Conservation (phyloP, 2,113 vertebrate species). For the Oceanodroma tethys region DNA sequence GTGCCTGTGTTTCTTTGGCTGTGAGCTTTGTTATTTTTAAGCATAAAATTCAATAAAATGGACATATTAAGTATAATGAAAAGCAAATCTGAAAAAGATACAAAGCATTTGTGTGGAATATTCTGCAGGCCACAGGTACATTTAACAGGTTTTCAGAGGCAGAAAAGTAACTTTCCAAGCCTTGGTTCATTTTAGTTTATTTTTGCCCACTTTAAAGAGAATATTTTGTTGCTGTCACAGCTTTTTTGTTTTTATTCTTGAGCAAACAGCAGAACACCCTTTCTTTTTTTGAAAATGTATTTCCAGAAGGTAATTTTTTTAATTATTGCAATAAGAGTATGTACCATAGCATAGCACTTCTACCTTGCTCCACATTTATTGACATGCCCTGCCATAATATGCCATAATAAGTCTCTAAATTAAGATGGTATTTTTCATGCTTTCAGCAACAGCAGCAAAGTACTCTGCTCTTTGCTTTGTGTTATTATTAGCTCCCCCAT, state of each 20-base stretch:
- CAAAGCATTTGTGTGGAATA: background rate
- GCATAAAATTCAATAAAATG: background rate
- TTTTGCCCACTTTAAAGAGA: background rate
- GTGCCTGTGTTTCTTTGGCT: background rate
- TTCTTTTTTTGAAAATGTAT: background rate
- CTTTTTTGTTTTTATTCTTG: background rate
- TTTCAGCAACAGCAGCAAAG: slow-evolving; percentile 40
- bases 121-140: background rate
- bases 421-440: slow-evolving; percentile 42
- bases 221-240: background rate
- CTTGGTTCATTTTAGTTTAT: background rate
- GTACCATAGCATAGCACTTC: background rate
- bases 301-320: background rate
- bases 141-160: background rate
- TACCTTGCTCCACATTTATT: background rate
- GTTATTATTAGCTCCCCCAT: slow-evolving; percentile 51
- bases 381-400: background rate
- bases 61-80: background rate
- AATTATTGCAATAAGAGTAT: background rate
- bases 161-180: background rate
- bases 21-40: background rate
- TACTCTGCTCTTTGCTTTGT: slow-evolving; percentile 30
- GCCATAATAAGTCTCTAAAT: slow-evolving; percentile 31
- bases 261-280: background rate
- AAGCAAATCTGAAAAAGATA: background rate